Evolutionary conservation across 2,113 vertebrate species (phyloP).

Genomic region (Leucopternis melanops): DNA sequence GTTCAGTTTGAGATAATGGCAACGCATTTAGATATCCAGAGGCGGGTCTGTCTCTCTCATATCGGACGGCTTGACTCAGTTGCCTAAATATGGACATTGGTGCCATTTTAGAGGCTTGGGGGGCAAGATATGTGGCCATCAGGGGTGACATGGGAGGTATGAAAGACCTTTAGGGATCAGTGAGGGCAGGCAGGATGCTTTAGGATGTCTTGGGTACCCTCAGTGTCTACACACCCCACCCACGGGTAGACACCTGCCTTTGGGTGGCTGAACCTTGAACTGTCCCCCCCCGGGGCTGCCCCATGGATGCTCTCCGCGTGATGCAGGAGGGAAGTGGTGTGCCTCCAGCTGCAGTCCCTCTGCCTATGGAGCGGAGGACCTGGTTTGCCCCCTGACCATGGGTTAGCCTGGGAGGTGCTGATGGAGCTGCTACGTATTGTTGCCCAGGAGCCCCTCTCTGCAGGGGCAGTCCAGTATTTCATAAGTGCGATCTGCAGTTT

Average conservation of each 20-base stretch:
- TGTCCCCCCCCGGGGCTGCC: background rate
- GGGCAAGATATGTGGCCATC: background rate
- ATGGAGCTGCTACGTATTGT: background rate
- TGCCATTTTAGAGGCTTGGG: background rate
- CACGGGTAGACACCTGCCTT: background rate
- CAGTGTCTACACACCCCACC: background rate
- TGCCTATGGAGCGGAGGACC: background rate
- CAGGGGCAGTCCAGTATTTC: background rate
- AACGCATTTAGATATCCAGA: background rate
- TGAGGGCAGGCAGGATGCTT: background rate
- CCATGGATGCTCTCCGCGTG: rapidly evolving
- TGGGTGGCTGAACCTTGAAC: background rate
- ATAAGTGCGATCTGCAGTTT: background rate
- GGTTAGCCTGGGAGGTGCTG: background rate
- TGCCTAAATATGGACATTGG: background rate
- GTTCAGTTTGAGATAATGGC: background rate
- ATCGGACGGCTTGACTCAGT: background rate
- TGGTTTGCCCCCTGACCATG: background rate
- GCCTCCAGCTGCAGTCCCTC: background rate
- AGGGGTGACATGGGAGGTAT: background rate
- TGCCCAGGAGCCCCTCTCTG: background rate
- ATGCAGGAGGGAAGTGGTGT: background rate
- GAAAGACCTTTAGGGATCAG: background rate
- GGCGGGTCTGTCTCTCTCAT: background rate
- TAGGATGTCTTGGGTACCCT: background rate